Conservation (phyloP, 2,888 invertebrate genomes). For the Serripes groenlandicus region DNA sequence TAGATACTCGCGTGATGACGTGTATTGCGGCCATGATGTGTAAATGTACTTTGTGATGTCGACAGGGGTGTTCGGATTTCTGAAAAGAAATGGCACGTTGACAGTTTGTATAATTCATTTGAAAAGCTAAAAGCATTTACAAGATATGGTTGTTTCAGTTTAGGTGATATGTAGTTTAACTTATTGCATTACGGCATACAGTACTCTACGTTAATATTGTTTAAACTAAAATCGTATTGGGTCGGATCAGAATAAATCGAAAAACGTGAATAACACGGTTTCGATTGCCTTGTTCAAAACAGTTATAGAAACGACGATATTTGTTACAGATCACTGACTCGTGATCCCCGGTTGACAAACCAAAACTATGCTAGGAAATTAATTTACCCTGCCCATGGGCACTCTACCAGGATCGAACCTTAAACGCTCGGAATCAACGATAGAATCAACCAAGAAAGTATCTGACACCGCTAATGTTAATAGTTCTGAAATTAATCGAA, state of each 20-base stretch:
- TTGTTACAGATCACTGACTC: no score
- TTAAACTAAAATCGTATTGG: neutral
- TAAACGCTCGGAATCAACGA: no score
- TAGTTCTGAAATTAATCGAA: neutral
- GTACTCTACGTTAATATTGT: no score
- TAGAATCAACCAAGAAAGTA: neutral
- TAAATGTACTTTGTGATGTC: conserved; percentile 20
- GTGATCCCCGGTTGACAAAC: no score
- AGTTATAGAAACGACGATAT: neutral
- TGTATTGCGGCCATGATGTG: conserved; percentile 27
- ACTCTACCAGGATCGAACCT: neutral
- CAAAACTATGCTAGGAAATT: neutral
- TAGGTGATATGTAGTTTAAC: no score
- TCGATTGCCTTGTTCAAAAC: neutral
- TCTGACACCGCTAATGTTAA: neutral
- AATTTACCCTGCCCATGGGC: neutral
- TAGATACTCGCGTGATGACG: neutral
- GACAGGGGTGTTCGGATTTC: conserved; percentile 32
- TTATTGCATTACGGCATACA: no score
- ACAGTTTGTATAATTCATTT: neutral
- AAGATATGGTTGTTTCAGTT: no score
- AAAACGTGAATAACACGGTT: neutral
- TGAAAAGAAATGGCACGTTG: conserved; percentile 5
- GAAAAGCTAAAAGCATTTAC: no score
- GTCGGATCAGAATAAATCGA: neutral